Evolutionary conservation across 2,888 invertebrate genomes (phyloP).

Genomic region (Volucella zonaria): DNA sequence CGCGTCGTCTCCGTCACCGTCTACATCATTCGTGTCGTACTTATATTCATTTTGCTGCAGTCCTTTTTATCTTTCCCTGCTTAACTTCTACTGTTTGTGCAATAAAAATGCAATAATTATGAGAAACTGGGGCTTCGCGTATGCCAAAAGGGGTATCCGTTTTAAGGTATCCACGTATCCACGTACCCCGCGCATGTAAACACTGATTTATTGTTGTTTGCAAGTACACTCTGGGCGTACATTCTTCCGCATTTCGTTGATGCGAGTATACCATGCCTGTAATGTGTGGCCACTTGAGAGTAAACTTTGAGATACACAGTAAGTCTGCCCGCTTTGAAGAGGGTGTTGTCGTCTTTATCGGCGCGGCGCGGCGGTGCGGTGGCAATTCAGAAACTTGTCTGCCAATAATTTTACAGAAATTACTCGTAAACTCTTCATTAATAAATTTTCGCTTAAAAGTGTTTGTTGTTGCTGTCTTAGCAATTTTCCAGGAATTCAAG

Average conservation of each 20-base stretch:
- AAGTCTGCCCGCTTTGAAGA: not conserved
- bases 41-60: not conserved
- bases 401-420: constrained; percentile 40
- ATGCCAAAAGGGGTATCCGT: constrained; percentile 30
- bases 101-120: constrained; percentile 72
- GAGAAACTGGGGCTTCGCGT: constrained; percentile 68
- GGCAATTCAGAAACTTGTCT: not conserved
- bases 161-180: constrained; percentile 19
- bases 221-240: constrained; percentile 60
- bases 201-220: constrained; percentile 72
- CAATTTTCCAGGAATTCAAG: constrained; percentile 19
- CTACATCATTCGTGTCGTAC: not conserved
- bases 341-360: constrained; percentile 1
- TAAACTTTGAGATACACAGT: constrained; percentile 25
- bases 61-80: not conserved
- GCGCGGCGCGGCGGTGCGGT: not conserved
- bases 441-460: constrained; percentile 8
- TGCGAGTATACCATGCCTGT: constrained; percentile 16
- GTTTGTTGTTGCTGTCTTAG: not conserved
- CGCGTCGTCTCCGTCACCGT: not conserved
- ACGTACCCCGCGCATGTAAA: constrained; percentile 56
- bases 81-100: constrained; percentile 33
- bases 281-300: constrained; percentile 22
- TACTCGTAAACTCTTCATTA: constrained; percentile 32
- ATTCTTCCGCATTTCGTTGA: constrained; percentile 68